Evolutionary conservation across 2,797 vertebrate species (phyloP).

Genomic region (Xiphophorus birchmanni): DNA sequence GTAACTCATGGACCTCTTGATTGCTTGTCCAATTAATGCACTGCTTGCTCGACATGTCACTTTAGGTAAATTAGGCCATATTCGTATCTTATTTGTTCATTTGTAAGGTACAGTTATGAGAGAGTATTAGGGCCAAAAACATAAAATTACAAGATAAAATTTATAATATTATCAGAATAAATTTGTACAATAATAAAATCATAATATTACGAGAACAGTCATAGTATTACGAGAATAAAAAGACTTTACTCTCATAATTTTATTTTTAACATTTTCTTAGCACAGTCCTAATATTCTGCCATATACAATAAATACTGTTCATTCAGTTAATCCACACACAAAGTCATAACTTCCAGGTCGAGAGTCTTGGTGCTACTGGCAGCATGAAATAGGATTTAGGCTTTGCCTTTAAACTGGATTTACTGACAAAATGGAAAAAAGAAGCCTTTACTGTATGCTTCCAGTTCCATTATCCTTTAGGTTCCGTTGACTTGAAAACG

Average conservation of each 20-base stretch:
- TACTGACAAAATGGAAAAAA: conserved; percentile 6
- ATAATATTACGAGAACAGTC: too few species aligned
- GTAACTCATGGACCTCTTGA: neutral
- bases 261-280: too few species aligned
- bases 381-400: neutral
- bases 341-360: neutral
- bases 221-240: too few species aligned
- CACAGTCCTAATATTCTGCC: too few species aligned
- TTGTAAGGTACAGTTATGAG: neutral
- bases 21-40: neutral
- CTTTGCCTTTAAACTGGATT: neutral
- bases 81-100: neutral
- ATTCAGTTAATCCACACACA: neutral
- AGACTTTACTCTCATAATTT: too few species aligned
- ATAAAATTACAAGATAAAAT: too few species aligned
- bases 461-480: neutral
- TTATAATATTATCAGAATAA: too few species aligned
- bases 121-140: too few species aligned
- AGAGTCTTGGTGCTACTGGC: neutral
- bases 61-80: neutral
- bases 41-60: neutral
- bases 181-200: too few species aligned
- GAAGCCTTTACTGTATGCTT: neutral
- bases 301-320: neutral
- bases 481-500: neutral